phyloP scores from a whole-genome alignment of 2,888 invertebrate species.

The Oscheius sp. region DNA sequence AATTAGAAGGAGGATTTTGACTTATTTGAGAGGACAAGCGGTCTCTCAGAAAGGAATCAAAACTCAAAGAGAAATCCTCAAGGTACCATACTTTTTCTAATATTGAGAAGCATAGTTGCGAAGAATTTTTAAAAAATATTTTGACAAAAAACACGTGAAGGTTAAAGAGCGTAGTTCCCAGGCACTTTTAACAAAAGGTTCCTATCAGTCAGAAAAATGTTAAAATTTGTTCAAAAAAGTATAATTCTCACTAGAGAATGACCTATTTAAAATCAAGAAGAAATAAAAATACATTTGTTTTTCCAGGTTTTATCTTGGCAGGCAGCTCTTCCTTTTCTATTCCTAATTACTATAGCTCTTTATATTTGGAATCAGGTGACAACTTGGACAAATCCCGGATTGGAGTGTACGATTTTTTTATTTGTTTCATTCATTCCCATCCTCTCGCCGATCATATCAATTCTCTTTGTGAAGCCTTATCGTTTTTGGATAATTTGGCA shows the following conservation, averaged over 20 bases:
- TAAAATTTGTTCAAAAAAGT: neutral
- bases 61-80: neutral
- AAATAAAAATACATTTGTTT: neutral
- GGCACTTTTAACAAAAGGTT: neutral
- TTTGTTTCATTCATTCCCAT: constrained; percentile 18
- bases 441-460: constrained; percentile 1
- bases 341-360: neutral
- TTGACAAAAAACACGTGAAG: neutral
- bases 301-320: constrained; percentile 19
- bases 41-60: constrained; percentile 11
- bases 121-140: neutral
- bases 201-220: neutral
- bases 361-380: neutral
- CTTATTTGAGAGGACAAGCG: constrained; percentile 3
- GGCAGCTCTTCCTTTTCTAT: constrained; percentile 9
- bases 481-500: constrained; percentile 14
- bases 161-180: neutral
- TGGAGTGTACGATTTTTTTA: constrained; percentile 10
- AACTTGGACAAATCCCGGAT: neutral
- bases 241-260: neutral
- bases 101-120: neutral
- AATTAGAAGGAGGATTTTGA: constrained; percentile 5
- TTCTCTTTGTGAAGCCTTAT: constrained; percentile 10
- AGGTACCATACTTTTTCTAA: neutral
- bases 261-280: neutral